These are phyloP conservation scores for Clytia hemisphaerica DNA, from an alignment of 30 jellyfish, hydroid and myxozoan species.

Conservation along the genomic window DNA sequence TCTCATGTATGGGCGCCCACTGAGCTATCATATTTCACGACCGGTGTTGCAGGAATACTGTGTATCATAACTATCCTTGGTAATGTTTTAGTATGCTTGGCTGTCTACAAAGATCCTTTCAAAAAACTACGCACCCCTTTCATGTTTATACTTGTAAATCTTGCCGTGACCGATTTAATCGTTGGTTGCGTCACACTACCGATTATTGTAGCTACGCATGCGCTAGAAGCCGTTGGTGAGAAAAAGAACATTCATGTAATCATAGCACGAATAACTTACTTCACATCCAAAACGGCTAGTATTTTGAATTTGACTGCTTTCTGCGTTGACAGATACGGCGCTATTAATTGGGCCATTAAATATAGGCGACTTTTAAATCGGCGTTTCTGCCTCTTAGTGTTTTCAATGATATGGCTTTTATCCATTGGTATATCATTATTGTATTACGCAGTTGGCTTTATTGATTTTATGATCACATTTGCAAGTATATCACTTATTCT, in stretches of 20 bases:
- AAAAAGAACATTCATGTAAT: constrained; percentile 17
- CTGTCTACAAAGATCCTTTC: constrained; percentile 71
- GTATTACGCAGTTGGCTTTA: constrained; percentile 59
- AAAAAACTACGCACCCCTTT: constrained; percentile 81
- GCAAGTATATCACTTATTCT: constrained; percentile 59
- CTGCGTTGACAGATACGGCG: constrained; percentile 68
- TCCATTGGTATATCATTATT: constrained; percentile 56
- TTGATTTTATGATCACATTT: constrained; percentile 37
- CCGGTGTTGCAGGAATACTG: constrained; percentile 42
- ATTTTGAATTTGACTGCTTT: constrained; percentile 67
- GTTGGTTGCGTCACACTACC: constrained; percentile 85
- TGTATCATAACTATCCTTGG: constrained; percentile 43
- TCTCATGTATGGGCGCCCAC: constrained; percentile 69
- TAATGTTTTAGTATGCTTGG: constrained; percentile 39
- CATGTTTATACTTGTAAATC: constrained; percentile 63
- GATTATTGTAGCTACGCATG: constrained; percentile 56
- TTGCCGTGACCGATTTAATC: constrained; percentile 64
- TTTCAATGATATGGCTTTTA: constrained; percentile 50
- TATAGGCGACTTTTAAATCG: constrained; percentile 38
- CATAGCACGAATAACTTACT: constrained; percentile 55
- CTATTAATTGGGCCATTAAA: constrained; percentile 44
- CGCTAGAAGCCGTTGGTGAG: constrained; percentile 49
- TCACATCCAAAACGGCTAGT: constrained; percentile 85
- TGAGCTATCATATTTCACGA: constrained; percentile 64
- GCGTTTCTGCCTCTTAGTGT: constrained; percentile 30